These are phyloP conservation scores for Rhinichthys klamathensis DNA, from an alignment of 2,113 vertebrate species.

Conservation along the genomic window DNA sequence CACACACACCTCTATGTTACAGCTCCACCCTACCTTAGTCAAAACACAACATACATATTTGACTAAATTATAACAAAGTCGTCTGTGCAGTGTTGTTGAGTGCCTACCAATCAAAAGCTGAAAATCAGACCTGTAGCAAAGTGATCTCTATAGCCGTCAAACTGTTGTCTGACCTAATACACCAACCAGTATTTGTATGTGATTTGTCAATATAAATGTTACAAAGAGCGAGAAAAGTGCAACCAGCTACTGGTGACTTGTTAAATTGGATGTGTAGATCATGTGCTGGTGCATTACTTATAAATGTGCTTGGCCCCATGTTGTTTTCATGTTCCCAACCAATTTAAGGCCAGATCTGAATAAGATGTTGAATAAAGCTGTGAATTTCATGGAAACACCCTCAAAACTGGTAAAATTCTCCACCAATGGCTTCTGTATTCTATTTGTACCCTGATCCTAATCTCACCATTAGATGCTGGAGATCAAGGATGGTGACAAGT, in stretches of 20 bases:
- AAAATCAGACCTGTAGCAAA: constrained; percentile 6
- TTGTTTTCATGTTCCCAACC: neutral
- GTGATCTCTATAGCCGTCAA: neutral
- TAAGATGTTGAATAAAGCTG: neutral
- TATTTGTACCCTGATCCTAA: neutral
- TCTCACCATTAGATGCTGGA: neutral
- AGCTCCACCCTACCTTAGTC: neutral
- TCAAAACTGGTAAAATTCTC: neutral
- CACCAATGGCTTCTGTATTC: neutral
- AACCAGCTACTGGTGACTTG: constrained; percentile 9
- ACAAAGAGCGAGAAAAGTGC: neutral
- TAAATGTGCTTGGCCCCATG: constrained; percentile 1
- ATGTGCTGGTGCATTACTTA: neutral
- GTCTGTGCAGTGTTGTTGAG: constrained; percentile 17
- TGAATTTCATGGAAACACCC: neutral
- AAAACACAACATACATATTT: neutral
- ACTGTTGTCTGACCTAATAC: neutral
- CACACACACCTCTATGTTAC: neutral
- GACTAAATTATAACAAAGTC: neutral
- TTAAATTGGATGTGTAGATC: neutral
- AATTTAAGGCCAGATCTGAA: neutral
- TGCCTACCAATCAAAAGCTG: neutral
- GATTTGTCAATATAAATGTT: neutral
- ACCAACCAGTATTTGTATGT: neutral
- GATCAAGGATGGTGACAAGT: neutral